Percentiles rank a stretch among this genome's conserved stretches.
These are phyloP conservation scores for Anthoscopus minutus DNA, from an alignment of 2,113 vertebrate species.

Conservation along the genomic window DNA sequence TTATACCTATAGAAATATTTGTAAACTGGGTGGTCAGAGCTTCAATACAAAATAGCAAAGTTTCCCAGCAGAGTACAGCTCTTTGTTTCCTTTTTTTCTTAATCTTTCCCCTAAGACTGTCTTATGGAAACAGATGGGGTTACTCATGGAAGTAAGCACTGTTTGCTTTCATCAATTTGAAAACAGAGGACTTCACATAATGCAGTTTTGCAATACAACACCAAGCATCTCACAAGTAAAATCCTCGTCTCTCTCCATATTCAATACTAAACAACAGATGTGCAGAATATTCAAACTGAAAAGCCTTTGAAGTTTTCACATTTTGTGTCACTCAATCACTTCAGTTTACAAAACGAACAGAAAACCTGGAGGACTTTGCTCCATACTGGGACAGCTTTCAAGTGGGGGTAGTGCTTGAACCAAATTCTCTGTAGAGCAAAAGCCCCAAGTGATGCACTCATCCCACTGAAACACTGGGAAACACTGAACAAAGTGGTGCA, in stretches of 20 bases:
- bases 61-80: neutral
- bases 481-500: neutral
- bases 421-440: neutral
- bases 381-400: neutral
- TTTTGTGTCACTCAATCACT: neutral
- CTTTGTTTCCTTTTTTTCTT: neutral
- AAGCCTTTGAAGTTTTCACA: constrained; percentile 3
- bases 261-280: constrained; percentile 25
- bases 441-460: neutral
- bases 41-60: neutral
- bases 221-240: constrained; percentile 5
- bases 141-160: neutral
- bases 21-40: neutral
- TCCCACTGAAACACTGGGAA: neutral
- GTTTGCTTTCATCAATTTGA: constrained; percentile 4
- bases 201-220: constrained; percentile 26
- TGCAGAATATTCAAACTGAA: neutral
- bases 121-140: constrained; percentile 10
- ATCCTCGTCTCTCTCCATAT: neutral
- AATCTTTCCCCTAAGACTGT: neutral
- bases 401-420: neutral
- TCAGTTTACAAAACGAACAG: constrained; percentile 5
- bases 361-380: neutral
- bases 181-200: neutral
- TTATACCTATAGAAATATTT: neutral